These are phyloP conservation scores for Folsomia manolachei DNA, from an alignment of 2,888 invertebrate species.

Conservation along the genomic window DNA sequence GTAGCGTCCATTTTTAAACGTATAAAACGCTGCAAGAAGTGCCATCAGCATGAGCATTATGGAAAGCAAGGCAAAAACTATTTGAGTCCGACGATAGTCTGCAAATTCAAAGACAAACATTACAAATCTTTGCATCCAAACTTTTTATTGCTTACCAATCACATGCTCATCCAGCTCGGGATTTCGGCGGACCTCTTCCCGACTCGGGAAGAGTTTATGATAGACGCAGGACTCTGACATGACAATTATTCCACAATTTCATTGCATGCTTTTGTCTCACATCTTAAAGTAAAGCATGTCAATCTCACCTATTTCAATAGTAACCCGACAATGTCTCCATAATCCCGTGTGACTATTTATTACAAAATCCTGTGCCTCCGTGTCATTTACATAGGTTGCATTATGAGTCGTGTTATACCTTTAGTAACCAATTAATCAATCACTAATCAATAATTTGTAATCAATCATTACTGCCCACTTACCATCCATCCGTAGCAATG, in stretches of 20 bases:
- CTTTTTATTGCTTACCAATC: not conserved
- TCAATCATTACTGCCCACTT: too few species aligned
- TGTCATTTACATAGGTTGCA: too few species aligned
- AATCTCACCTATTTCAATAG: too few species aligned
- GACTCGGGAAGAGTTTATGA: not conserved
- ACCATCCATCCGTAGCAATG: conserved; percentile 73
- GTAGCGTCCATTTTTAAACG: conserved; percentile 78
- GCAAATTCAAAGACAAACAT: conserved; percentile 52
- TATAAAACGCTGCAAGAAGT: conserved; percentile 76
- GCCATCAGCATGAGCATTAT: conserved; percentile 77
- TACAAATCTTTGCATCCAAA: too few species aligned
- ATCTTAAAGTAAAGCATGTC: too few species aligned
- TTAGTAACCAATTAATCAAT: too few species aligned
- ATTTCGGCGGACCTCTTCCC: not conserved
- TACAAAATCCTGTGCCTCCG: too few species aligned
- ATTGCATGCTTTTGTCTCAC: too few species aligned
- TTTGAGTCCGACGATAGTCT: conserved; percentile 81
- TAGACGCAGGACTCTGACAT: not conserved
- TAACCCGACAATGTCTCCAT: conserved; percentile 69
- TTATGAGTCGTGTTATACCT: too few species aligned
- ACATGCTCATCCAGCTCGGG: not conserved
- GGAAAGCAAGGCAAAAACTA: conserved; percentile 79
- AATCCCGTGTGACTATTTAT: too few species aligned
- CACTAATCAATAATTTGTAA: too few species aligned
- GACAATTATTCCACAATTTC: not conserved